Evolutionary conservation across 2,888 invertebrate species (phyloP), one percentile per base, ranked within the genome.

Genomic region (Eupelmus urozonus): DNA sequence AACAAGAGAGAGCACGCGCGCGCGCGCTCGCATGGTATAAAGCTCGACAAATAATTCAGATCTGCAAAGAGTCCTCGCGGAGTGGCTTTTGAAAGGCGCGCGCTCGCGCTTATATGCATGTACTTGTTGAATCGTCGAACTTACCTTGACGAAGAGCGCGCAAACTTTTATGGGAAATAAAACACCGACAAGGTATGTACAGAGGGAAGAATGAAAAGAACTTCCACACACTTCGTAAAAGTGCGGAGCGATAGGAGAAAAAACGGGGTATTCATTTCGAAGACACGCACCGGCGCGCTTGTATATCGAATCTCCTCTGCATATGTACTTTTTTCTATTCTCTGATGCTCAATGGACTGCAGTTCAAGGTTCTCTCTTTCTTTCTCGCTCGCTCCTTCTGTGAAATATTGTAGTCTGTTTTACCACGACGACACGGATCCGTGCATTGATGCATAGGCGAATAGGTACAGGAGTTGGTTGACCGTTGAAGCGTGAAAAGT

Each of bases 111-210:
- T 34, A 13, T 62, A 62, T 34, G 25, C 16, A 23, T 34, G 27
- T 60, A 71, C 71, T 72, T 72, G 71, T 72, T 72, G 71, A 72
- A 62, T 72, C 62, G 60, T 62, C 29, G 51, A 72, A 72, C 18
- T 62, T 20, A 53, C 40, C 51, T 72, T 20, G 40, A 40, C 34
- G 25, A 20, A 16, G 49, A 20, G 42, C 40, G 9, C 11, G 45
- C 13, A 25, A 59, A 59, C 59, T 59, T 70, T 59, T 59, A 45
- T 59, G 45, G 5, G 20, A 20, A 67, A 67, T 67, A 67, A 67
- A 67, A 40, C 53, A 18, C 11, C 40, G 23, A 9, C 9, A 20
- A 51, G n/a, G n/a, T n/a, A 65, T 29, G 18, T 11, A 29, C 13
- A 29, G 5, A 16, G 29, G 29, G 23, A 13, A 18, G 23, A 16